Evolutionary conservation across 35 echinoderm and acorn worm species (phyloP), one percentile per base, ranked within the genome.

Genomic region (Ptychodera flava): DNA sequence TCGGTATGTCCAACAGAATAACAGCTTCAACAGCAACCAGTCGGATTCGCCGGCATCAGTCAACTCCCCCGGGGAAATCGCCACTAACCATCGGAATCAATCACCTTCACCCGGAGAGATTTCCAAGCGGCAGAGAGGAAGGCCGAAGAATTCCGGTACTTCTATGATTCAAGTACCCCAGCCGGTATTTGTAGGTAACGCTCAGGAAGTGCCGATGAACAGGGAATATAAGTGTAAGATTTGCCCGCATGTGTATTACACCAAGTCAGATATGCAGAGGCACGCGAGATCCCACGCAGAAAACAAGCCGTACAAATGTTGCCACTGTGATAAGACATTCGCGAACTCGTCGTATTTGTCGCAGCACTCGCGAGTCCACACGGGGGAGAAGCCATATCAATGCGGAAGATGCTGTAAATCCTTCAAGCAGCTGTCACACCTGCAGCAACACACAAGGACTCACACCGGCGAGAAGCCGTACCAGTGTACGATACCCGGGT

Each of bases 381-480:
- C 92, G 14, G 94, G 94, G 53, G 90, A 92, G 81, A 98, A 98
- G 78, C 95, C 95, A 29, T 98, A 98, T 85, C 84, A 89, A 31
- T 98, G 95, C 78, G 83, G 90, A 77, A 92, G 85, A 78, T 98
- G 95, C 53, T 92, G 93, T 27, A 98, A 98, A 81, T 82, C 80
- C 28, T 98, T 98, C 36, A 93, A 93, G 77, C 95, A 98, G 90
- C 79, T 98, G 1, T 98, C 95, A 0, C 95, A 98, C 85, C 90
- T 98, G 16, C 95, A 98, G 36, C 95, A 98, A 31, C 95, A 98
- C 80, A 98, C 95, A 30, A 86, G 95, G 31, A 98, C 91, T 16
- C 95, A 98, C 88, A 98, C 95, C 31, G 95, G 95, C 30, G 90
- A 92, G 35, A 80, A 90, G 38, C 95, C 95, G 1, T 98, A 98